Evolutionary conservation across 2,888 invertebrate genomes (phyloP).

Genomic region (Limnephilus marmoratus): DNA sequence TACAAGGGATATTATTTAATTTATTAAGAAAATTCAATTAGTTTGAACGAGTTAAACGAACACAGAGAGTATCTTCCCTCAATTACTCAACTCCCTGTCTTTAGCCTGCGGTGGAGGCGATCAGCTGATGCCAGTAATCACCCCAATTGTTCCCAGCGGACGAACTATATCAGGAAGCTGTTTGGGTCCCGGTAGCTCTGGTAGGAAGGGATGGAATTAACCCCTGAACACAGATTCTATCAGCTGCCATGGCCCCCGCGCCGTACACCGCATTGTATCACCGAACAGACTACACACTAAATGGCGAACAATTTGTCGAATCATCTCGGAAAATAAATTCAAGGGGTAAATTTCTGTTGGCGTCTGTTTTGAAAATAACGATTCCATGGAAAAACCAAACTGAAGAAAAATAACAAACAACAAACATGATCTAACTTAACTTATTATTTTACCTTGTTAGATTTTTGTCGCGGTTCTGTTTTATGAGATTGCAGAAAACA

Average conservation of each 20-base stretch:
- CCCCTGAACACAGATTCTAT: slow-evolving; percentile 19
- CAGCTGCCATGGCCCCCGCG: background rate
- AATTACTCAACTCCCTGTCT: slow-evolving; percentile 41
- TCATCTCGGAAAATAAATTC: background rate
- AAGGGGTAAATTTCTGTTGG: background rate
- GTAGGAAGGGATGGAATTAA: slow-evolving; percentile 24
- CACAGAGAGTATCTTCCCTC: background rate
- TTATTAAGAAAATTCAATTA: background rate
- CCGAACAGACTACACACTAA: background rate
- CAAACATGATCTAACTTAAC: no score
- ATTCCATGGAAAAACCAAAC: background rate
- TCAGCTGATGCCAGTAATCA: slow-evolving; percentile 37
- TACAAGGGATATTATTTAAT: no score
- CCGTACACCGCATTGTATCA: background rate
- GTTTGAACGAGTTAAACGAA: background rate
- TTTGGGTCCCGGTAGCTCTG: background rate
- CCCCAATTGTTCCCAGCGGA: slow-evolving; percentile 37
- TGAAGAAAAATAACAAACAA: no score
- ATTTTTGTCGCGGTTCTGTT: no score
- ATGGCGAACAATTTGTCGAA: background rate
- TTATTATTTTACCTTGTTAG: no score
- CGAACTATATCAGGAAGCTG: slow-evolving; percentile 7
- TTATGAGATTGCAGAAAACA: no score
- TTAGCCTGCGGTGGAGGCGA: slow-evolving; percentile 17
- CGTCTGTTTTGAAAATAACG: background rate